phyloP scores from a whole-genome alignment of 2,797 vertebrate species.

The Tachyglossus aculeatus region DNA sequence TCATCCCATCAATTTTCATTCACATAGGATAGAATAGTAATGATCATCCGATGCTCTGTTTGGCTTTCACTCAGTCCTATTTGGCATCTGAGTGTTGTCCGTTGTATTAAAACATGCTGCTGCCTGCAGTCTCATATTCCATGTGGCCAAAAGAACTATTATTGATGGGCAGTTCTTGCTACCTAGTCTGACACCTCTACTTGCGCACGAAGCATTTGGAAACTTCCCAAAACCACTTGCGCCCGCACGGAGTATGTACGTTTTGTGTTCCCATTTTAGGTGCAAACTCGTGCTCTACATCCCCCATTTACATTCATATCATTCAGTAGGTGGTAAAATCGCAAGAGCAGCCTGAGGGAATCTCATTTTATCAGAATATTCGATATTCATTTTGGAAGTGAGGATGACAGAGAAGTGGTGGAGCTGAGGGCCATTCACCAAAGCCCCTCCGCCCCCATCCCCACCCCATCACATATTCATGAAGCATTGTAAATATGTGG shows the following conservation, averaged over 20 bases:
- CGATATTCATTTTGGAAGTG: background rate
- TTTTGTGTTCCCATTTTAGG: constrained; percentile 9
- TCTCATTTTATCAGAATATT: constrained; percentile 9
- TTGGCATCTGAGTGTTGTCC: constrained; percentile 2
- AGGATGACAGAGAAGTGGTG: background rate
- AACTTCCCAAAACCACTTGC: background rate
- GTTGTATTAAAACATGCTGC: background rate
- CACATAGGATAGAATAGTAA: constrained; percentile 22
- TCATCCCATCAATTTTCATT: constrained; percentile 27
- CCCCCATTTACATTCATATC: too few species aligned
- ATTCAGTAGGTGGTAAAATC: too few species aligned
- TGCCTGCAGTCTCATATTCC: constrained; percentile 27
- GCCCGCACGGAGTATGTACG: background rate
- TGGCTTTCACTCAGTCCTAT: constrained; percentile 19
- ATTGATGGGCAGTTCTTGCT: background rate
- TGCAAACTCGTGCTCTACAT: constrained; percentile 25
- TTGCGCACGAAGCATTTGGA: background rate
- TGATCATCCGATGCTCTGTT: constrained; percentile 6
- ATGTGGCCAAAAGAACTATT: constrained; percentile 25
- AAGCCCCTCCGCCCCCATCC: too few species aligned
- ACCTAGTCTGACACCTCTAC: constrained; percentile 1
- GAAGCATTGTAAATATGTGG: too few species aligned
- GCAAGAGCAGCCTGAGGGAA: background rate
- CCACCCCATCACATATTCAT: too few species aligned
- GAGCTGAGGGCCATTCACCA: too few species aligned